Percentiles rank a stretch among this genome's conserved stretches.
phyloP scores from a whole-genome alignment of 2,113 vertebrate species.

The Pipra filicauda region DNA sequence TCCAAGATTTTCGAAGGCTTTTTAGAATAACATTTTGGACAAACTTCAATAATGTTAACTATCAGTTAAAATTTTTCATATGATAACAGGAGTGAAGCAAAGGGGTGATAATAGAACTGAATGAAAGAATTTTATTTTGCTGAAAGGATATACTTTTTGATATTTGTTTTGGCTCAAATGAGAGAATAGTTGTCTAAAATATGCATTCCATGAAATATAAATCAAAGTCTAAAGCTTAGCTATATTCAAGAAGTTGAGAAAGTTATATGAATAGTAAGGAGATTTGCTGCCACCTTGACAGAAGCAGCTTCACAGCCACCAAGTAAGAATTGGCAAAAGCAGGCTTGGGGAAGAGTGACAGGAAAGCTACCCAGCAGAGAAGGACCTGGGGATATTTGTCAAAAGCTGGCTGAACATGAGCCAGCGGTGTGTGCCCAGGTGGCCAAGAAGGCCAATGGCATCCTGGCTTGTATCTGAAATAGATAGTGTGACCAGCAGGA shows the following conservation, averaged over 20 bases:
- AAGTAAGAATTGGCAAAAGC: background rate
- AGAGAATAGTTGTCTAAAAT: background rate
- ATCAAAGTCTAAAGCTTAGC: background rate
- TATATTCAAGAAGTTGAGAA: background rate
- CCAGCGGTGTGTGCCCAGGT: background rate
- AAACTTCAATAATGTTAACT: background rate
- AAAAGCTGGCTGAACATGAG: background rate
- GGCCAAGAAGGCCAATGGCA: background rate
- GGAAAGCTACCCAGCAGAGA: background rate
- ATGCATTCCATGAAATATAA: background rate
- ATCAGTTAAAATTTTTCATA: background rate
- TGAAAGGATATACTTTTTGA: background rate
- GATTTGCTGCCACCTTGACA: background rate
- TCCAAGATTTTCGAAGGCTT: background rate
- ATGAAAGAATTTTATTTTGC: background rate
- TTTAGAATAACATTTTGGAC: background rate
- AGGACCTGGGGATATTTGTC: background rate
- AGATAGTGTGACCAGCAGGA: background rate
- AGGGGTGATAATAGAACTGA: background rate
- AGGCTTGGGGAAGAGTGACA: background rate
- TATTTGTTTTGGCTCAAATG: background rate
- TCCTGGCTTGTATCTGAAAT: background rate
- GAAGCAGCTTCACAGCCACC: background rate
- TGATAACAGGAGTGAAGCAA: background rate
- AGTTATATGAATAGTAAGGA: background rate